Percentiles rank a stretch among this genome's conserved stretches.
phyloP scores from a whole-genome alignment of 1,140 invertebrate species.

The Zaprionus vittiger region DNA sequence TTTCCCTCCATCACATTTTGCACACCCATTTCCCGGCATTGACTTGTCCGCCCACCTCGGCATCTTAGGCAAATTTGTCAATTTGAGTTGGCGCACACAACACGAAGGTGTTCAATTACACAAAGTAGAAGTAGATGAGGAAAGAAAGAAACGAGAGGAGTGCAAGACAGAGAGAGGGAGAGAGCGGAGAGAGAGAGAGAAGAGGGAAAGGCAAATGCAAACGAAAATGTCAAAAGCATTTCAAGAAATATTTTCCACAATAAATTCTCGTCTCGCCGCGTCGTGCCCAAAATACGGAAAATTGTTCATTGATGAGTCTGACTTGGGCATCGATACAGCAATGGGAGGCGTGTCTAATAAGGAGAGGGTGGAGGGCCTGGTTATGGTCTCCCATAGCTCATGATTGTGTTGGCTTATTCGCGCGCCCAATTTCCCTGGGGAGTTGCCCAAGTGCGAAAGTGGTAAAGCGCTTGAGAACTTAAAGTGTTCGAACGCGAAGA shows the following conservation, averaged over 20 bases:
- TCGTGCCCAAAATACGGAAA: conserved; percentile 39
- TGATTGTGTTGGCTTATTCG: background rate
- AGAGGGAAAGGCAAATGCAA: background rate
- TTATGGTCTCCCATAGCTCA: background rate
- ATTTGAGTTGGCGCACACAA: conserved; percentile 49
- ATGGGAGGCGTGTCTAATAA: background rate
- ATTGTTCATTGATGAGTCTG: conserved; percentile 32
- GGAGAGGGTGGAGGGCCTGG: background rate
- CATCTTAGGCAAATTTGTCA: conserved; percentile 41
- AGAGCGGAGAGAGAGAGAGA: background rate
- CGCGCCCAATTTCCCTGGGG: conserved; percentile 2
- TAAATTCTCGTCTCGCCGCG: conserved; percentile 21
- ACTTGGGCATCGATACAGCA: conserved; percentile 12
- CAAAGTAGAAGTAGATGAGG: conserved; percentile 28
- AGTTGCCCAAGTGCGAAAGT: background rate
- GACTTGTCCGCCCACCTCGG: background rate
- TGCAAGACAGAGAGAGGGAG: too few species aligned
- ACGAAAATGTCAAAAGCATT: conserved; percentile 43
- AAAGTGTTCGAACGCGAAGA: background rate
- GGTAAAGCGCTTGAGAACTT: background rate
- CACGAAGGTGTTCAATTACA: conserved; percentile 57
- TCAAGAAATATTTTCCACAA: conserved; percentile 47
- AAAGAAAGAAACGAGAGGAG: background rate
- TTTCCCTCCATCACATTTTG: conserved; percentile 3
- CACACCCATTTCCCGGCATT: conserved; percentile 21